Evolutionary conservation across 1,140 invertebrate species (phyloP), one percentile per base, ranked within the genome.

Genomic region (Riptortus pedestris): DNA sequence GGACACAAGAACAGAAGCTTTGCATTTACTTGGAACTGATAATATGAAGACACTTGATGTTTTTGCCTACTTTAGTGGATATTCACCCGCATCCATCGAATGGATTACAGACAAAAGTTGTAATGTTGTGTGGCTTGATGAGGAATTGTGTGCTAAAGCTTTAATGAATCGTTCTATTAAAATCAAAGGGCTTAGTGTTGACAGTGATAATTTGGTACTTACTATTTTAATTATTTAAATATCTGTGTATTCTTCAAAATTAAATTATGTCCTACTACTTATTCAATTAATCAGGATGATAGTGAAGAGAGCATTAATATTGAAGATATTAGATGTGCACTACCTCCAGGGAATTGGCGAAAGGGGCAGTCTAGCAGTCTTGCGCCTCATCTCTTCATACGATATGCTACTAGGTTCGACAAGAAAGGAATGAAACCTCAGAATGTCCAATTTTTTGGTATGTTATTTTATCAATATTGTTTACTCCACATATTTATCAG

Each of bases 101-200:
- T 90, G 87, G 87, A 83, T 91, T 62, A 85, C 87, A 79, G 83
- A 89, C 73, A 74, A 78, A 61, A 85, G 85, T 64, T 91, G 88
- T 74, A 91, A 90, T 77, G 78, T 90, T 31, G 80, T 89, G 4
- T 91, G 86, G 83, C 71, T 81, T 24, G 86, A 90, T 71, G 79
- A 82, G 65, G 72, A 83, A 63, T 82, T 82, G 27, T 82, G 85
- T 67, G 86, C 86, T 2, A 79, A 83, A 72, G 88, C 87, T 47
- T 73, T 91, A 2, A 48, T 33, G 12, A 55, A 38, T 7, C 22
- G 45, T 60, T 67, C 48, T n/a, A 68, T 67, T 59, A 67, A 38
- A 67, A 69, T 65, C 64, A 71, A 43, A 62, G 67, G 27, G 29
- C 55, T 52, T 60, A 12, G 26, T 38, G 57, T 52, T n/a, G 28